Evolutionary conservation across 2,113 vertebrate species (phyloP).

Genomic region (Steatornis caripensis): DNA sequence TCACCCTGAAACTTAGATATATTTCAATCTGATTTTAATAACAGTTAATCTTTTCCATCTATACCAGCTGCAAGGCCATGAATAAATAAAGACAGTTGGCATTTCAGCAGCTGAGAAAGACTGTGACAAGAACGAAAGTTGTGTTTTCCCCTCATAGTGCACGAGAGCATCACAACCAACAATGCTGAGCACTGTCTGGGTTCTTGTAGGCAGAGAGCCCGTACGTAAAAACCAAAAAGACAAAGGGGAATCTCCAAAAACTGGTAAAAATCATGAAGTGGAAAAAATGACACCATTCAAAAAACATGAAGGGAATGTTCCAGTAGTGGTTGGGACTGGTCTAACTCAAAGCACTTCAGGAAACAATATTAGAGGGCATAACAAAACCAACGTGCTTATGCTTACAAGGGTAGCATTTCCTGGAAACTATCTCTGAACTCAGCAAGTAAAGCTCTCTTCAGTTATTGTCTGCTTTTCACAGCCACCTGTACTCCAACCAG

Average conservation of each 20-base stretch:
- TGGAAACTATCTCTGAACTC: neutral
- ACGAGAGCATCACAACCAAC: neutral
- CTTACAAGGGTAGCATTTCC: neutral
- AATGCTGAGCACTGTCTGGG: neutral
- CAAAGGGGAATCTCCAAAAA: neutral
- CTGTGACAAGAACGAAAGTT: conserved; percentile 22
- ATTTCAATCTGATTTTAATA: conserved; percentile 46
- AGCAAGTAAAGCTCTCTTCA: neutral
- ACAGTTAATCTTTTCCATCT: conserved; percentile 37
- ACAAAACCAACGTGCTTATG: neutral
- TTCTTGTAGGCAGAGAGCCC: neutral
- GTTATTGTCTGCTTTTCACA: neutral
- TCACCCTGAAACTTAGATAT: neutral
- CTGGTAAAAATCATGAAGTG: neutral
- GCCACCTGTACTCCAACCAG: neutral
- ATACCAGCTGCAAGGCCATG: neutral
- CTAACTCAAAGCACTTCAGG: neutral
- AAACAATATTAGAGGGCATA: neutral
- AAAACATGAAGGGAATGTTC: neutral
- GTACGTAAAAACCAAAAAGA: neutral
- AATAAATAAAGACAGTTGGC: conserved; percentile 44
- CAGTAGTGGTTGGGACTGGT: neutral
- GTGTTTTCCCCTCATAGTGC: neutral
- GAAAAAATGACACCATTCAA: neutral
- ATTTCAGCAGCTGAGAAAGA: neutral